phyloP scores from a whole-genome alignment of 2,888 invertebrate species.

The Phymatocera aterrima region DNA sequence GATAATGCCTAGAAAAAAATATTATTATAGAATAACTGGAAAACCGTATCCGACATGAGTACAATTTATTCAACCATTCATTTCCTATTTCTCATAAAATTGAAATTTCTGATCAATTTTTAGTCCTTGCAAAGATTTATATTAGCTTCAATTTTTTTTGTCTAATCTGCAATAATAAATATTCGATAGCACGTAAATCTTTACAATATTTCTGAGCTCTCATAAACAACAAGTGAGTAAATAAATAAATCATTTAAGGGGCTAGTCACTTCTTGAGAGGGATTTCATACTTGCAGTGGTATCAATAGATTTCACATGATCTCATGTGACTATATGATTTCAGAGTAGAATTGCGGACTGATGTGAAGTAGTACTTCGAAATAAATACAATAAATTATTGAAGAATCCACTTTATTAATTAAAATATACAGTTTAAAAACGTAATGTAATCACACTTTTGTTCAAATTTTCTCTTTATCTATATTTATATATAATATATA shows the following conservation, averaged over 20 bases:
- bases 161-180: not conserved
- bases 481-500: no score
- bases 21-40: constrained; percentile 6
- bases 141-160: not conserved
- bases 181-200: not conserved
- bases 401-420: constrained; percentile 60
- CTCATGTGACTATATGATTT: no score
- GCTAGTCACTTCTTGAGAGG: no score
- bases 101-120: not conserved
- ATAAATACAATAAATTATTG: not conserved
- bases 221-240: no score
- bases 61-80: constrained; percentile 3
- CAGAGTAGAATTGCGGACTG: no score
- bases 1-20: constrained; percentile 23
- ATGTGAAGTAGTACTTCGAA: not conserved
- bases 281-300: no score
- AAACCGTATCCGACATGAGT: not conserved
- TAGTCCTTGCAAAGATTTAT: not conserved
- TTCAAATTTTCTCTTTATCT: no score
- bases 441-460: constrained; percentile 68
- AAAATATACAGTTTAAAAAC: constrained; percentile 72
- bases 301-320: no score
- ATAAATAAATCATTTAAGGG: no score
- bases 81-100: not conserved
- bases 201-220: no score